phyloP scores from a whole-genome alignment of 1,140 invertebrate genomes.

The Hyles vespertilio region DNA sequence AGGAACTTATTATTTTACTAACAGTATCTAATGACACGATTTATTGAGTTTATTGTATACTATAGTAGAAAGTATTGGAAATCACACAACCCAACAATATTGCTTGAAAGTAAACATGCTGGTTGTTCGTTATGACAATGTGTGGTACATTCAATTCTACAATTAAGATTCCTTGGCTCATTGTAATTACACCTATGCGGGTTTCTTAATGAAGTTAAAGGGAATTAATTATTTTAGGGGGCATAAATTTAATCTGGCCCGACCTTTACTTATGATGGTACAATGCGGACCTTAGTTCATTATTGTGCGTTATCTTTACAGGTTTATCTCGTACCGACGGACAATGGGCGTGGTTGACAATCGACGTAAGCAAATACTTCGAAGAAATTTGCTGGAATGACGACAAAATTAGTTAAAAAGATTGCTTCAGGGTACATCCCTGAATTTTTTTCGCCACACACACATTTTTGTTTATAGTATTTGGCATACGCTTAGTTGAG shows the following conservation, averaged over 20 bases:
- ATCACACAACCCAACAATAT: background rate
- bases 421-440: no score
- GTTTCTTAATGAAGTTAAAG: constrained; percentile 73
- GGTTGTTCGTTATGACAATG: constrained; percentile 16
- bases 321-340: constrained; percentile 13
- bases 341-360: background rate
- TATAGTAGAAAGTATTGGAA: background rate
- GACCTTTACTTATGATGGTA: constrained; percentile 65
- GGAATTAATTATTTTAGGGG: constrained; percentile 72
- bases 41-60: no score
- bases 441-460: no score
- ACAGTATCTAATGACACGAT: no score
- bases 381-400: no score
- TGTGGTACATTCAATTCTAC: constrained; percentile 56
- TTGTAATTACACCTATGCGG: constrained; percentile 75
- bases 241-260: constrained; percentile 67
- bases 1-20: no score
- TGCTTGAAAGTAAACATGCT: no score
- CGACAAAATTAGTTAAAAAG: no score
- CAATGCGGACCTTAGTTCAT: constrained; percentile 48
- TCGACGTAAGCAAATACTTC: background rate
- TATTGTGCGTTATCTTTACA: constrained; percentile 42
- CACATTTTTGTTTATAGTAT: no score
- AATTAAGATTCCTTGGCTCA: constrained; percentile 72
- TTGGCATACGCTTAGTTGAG: no score